Evolutionary conservation across 2,888 invertebrate genomes (phyloP).

Genomic region (Ormyrus labotus): DNA sequence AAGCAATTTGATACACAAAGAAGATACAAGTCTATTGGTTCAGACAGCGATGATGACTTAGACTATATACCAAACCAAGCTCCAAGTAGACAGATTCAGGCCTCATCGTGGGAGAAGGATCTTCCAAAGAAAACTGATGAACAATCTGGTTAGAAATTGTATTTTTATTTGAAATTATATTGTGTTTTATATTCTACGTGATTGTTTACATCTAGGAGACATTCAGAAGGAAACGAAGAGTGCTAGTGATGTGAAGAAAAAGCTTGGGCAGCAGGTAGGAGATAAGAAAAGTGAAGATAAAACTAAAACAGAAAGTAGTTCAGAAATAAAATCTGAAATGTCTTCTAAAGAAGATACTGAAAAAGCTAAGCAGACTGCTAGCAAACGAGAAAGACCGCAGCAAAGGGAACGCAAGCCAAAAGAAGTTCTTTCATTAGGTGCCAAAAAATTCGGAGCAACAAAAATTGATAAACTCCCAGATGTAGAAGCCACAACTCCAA

Average conservation of each 20-base stretch:
- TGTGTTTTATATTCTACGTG: neutral
- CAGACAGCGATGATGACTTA: slow-evolving; percentile 72
- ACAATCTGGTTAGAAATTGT: slow-evolving; percentile 28
- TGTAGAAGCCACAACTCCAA: slow-evolving; percentile 29
- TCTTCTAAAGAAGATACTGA: slow-evolving; percentile 24
- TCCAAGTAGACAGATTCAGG: slow-evolving; percentile 22
- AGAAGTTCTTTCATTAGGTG: slow-evolving; percentile 55
- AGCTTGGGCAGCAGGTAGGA: neutral
- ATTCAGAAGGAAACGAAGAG: slow-evolving; percentile 8
- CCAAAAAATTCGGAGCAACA: slow-evolving; percentile 61
- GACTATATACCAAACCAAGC: slow-evolving; percentile 63
- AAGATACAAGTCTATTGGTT: slow-evolving; percentile 64
- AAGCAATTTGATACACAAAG: slow-evolving; percentile 41
- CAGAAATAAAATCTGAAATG: slow-evolving; percentile 17
- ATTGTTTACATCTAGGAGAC: slow-evolving; percentile 21
- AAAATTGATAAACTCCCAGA: slow-evolving; percentile 56
- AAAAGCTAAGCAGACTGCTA: slow-evolving; percentile 18
- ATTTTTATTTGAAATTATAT: neutral
- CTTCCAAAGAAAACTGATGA: slow-evolving; percentile 6
- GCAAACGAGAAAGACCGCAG: slow-evolving; percentile 33
- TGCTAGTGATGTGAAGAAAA: neutral
- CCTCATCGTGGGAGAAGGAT: neutral
- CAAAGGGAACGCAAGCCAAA: slow-evolving; percentile 57
- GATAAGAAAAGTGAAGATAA: slow-evolving; percentile 12
- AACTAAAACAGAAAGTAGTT: slow-evolving; percentile 17